Evolutionary conservation across 1,140 invertebrate species (phyloP), one percentile per base, ranked within the genome.

Genomic region (Caenorhabditis inopinata): DNA sequence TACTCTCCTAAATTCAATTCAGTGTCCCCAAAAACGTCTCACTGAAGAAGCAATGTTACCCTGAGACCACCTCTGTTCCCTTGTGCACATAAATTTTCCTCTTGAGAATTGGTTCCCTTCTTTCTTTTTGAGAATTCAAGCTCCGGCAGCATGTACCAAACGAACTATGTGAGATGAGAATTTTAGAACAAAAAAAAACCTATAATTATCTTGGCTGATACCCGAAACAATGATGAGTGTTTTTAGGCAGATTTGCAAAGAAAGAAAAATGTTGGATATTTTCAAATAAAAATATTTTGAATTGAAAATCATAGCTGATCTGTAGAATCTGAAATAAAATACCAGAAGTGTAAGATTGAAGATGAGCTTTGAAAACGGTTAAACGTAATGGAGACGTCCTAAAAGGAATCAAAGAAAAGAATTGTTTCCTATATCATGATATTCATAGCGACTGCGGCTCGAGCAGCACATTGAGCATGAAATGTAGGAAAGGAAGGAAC

Each of bases 361-460:
- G 16, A 21, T 58, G 53, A 58, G 53, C 38, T 42, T 42, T 42
- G 38, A 42, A 42, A 42, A 42, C 14, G 5, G 38, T 42, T 42
- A 42, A 42, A 7, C 14, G n/a, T n/a, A n/a, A n/a, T n/a, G n/a
- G n/a, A n/a, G n/a, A n/a, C n/a, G n/a, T n/a, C 14, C 38, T 7
- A 42, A 42, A 42, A 42, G 14, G 14, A 42, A 21, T 68, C 32
- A 68, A 38, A 68, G 58, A 32, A 68, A 68, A 9, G 58, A 68
- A 68, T 68, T 68, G 58, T 38, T 42, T 62, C 62, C 73, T 46
- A 79, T 79, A 25, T 79, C 78, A 47, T 58, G 62, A 47, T 79
- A 79, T 53, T 79, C 78, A 51, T 58, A 68, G 35, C 78, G 78
- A 32, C 29, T 29, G 18, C 58, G 25, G 7, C 23, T 21, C 9